These are phyloP conservation scores for Eulemur macaco DNA, from an alignment of 2,113 vertebrate species.

Conservation along the genomic window DNA sequence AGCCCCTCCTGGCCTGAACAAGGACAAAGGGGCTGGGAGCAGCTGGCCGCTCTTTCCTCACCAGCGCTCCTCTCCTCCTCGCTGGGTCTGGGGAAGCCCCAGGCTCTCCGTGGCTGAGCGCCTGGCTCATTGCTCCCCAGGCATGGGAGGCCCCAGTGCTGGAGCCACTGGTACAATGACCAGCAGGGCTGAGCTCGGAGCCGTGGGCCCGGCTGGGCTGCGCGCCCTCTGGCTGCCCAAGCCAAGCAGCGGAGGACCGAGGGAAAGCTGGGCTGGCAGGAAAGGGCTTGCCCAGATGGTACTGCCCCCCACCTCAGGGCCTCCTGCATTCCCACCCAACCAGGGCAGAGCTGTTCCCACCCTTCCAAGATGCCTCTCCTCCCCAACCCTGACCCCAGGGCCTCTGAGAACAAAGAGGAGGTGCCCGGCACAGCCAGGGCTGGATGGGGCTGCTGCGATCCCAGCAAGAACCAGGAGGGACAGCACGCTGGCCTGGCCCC, in stretches of 20 bases:
- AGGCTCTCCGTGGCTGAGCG: background rate
- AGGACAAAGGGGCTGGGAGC: slow-evolving; percentile 55
- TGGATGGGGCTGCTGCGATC: background rate
- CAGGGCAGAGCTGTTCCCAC: background rate
- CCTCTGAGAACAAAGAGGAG: slow-evolving; percentile 74
- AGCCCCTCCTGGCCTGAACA: background rate
- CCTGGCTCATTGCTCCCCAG: background rate
- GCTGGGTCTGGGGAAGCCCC: background rate
- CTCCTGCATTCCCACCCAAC: background rate
- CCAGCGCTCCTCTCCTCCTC: background rate
- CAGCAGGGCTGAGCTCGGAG: slow-evolving; percentile 25
- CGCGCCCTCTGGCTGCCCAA: background rate
- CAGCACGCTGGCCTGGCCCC: background rate
- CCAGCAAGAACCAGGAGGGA: background rate
- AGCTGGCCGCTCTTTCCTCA: background rate
- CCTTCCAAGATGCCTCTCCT: background rate
- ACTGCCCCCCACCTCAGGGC: background rate
- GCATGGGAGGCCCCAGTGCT: background rate
- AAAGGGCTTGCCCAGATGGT: slow-evolving; percentile 41
- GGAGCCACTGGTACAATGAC: background rate
- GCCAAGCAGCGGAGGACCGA: background rate
- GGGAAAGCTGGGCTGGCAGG: background rate
- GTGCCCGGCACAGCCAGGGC: background rate
- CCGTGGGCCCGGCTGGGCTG: background rate
- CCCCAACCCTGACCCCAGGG: background rate